Percentiles rank a stretch among this genome's conserved stretches.
Conservation (phyloP, 2,888 invertebrate genomes). For the Emesis castigata region DNA sequence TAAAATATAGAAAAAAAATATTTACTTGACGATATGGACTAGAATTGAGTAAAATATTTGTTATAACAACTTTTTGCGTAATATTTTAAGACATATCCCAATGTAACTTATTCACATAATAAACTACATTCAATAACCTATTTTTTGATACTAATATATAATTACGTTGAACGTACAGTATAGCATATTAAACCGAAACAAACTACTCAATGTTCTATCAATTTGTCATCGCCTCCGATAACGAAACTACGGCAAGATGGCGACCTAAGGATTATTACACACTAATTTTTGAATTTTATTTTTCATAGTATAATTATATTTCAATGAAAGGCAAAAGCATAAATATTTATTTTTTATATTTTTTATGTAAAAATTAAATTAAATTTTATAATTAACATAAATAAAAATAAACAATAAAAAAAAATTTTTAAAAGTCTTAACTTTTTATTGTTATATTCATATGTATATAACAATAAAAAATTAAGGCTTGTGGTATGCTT, state of each 20-base stretch:
- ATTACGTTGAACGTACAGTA: not conserved
- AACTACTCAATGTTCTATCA: not conserved
- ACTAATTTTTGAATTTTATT: not conserved
- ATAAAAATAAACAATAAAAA: no score
- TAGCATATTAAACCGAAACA: not conserved
- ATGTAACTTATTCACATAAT: not conserved
- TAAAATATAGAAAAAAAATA: not conserved
- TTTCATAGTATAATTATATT: no score
- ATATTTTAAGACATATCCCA: not conserved
- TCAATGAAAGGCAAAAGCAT: no score
- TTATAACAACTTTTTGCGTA: not conserved
- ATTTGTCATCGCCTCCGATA: not conserved
- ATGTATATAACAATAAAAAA: not conserved
- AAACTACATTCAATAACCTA: not conserved
- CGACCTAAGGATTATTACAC: no score
- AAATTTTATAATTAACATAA: no score
- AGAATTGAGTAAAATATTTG: not conserved
- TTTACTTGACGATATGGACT: not conserved
- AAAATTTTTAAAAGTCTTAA: no score
- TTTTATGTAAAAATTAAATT: no score
- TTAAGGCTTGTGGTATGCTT: constrained; percentile 44
- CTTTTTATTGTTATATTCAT: not conserved
- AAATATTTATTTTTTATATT: not conserved
- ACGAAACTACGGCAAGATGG: no score
- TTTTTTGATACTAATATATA: not conserved